These are phyloP conservation scores for Lamellibrachia luymesi DNA, from an alignment of 1,140 invertebrate species.

Conservation along the genomic window DNA sequence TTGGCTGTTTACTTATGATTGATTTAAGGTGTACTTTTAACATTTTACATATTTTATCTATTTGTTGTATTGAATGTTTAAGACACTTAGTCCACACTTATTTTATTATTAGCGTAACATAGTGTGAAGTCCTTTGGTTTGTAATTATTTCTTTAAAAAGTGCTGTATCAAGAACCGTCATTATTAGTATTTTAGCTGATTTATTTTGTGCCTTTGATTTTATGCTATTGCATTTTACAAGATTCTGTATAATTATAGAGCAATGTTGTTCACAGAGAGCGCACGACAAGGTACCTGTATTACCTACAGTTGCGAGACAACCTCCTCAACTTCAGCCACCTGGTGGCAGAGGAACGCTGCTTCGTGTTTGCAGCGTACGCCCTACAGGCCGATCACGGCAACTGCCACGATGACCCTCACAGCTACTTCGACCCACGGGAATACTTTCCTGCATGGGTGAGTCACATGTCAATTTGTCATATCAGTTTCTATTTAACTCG, in stretches of 20 bases:
- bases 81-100: too few relatives aligned
- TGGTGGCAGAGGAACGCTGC: conserved; percentile 67
- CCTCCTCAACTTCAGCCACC: conserved; percentile 62
- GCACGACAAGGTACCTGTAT: conserved; percentile 85
- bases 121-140: too few relatives aligned
- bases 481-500: neutral
- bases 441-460: conserved; percentile 76
- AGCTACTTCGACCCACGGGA: conserved; percentile 65
- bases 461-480: conserved; percentile 21
- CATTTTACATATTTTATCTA: too few relatives aligned
- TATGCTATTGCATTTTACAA: neutral
- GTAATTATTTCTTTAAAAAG: too few relatives aligned
- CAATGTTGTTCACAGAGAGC: conserved; percentile 67
- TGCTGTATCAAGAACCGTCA: too few relatives aligned
- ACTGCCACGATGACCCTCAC: conserved; percentile 59
- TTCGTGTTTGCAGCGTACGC: conserved; percentile 81
- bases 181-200: too few relatives aligned
- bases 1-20: too few relatives aligned
- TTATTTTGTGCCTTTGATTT: too few relatives aligned
- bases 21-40: too few relatives aligned
- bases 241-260: conserved; percentile 18
- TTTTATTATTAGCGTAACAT: too few relatives aligned
- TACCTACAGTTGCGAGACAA: conserved; percentile 91
- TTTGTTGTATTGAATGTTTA: too few relatives aligned
- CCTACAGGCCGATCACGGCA: conserved; percentile 87